phyloP scores from a whole-genome alignment of 2,888 invertebrate species.

The Neoscelio sp. region DNA sequence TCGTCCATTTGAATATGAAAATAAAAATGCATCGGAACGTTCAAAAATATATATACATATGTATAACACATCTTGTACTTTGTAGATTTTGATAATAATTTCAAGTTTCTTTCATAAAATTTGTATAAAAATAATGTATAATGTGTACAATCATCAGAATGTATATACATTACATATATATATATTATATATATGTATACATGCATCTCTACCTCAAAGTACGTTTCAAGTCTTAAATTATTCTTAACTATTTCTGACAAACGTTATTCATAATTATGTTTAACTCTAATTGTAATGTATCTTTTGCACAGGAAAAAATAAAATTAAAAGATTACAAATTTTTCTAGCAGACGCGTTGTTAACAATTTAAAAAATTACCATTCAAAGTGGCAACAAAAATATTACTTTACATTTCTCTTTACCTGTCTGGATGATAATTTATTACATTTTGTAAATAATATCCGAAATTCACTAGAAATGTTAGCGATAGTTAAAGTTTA shows the following conservation, averaged over 20 bases:
- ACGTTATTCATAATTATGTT: not conserved
- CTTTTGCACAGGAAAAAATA: no score
- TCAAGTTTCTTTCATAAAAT: slow-evolving; percentile 72
- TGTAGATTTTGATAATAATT: slow-evolving; percentile 46
- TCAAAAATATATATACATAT: slow-evolving; percentile 70
- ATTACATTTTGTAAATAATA: no score
- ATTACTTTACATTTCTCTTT: no score
- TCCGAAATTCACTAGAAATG: no score
- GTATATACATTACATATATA: slow-evolving; percentile 19
- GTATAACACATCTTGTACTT: slow-evolving; percentile 50
- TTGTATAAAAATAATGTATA: slow-evolving; percentile 79
- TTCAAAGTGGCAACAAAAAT: no score
- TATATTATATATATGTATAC: slow-evolving; percentile 6
- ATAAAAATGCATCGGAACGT: slow-evolving; percentile 46
- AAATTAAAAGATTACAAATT: no score
- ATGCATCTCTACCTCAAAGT: slow-evolving; percentile 4
- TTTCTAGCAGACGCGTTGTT: no score
- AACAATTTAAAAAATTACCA: no score
- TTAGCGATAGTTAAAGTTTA: no score
- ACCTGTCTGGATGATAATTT: no score
- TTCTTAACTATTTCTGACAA: not conserved
- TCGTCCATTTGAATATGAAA: slow-evolving; percentile 42
- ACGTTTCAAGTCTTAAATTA: slow-evolving; percentile 10
- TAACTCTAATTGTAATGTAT: not conserved
- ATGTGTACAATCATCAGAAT: slow-evolving; percentile 73